Evolutionary conservation across 1,140 invertebrate species (phyloP).

Genomic region (Zelostemma sp.): DNA sequence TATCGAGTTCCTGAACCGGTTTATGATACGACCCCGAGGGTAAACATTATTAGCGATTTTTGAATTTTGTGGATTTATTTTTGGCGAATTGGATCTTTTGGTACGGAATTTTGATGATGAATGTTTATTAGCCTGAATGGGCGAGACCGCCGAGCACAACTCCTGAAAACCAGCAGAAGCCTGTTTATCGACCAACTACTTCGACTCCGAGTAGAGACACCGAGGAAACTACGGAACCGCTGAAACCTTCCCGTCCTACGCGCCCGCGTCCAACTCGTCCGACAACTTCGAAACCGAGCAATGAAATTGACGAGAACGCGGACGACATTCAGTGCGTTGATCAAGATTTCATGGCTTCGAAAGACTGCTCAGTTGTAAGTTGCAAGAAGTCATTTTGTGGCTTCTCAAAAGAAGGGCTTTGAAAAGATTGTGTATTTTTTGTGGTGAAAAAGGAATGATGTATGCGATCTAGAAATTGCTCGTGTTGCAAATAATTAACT

Average conservation of each 20-base stretch:
- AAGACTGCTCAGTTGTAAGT: slow-evolving; percentile 74
- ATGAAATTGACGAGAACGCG: slow-evolving; percentile 62
- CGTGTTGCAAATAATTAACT: too few species aligned
- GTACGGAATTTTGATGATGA: too few species aligned
- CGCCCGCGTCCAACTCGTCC: slow-evolving; percentile 21
- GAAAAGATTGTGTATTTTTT: too few species aligned
- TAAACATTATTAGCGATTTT: slow-evolving; percentile 52
- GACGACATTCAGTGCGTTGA: slow-evolving; percentile 71
- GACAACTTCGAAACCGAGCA: slow-evolving; percentile 37
- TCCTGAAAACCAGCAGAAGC: slow-evolving; percentile 55
- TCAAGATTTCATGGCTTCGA: slow-evolving; percentile 77
- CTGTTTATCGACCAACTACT: slow-evolving; percentile 11
- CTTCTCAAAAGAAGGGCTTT: too few species aligned
- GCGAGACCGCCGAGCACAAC: slow-evolving; percentile 76
- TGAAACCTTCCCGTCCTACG: slow-evolving; percentile 5
- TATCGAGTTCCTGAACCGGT: slow-evolving; percentile 81
- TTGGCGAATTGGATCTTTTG: too few species aligned
- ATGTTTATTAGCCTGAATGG: slow-evolving; percentile 76
- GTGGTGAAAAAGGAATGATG: too few species aligned
- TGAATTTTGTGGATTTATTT: too few species aligned
- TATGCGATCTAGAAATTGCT: too few species aligned
- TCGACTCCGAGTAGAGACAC: slow-evolving; percentile 34
- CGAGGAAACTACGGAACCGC: slow-evolving; percentile 44
- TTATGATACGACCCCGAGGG: slow-evolving; percentile 77
- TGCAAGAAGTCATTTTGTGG: not conserved